These are phyloP conservation scores for Melanchra persicariae DNA, from an alignment of 2,888 invertebrate genomes.

Conservation along the genomic window DNA sequence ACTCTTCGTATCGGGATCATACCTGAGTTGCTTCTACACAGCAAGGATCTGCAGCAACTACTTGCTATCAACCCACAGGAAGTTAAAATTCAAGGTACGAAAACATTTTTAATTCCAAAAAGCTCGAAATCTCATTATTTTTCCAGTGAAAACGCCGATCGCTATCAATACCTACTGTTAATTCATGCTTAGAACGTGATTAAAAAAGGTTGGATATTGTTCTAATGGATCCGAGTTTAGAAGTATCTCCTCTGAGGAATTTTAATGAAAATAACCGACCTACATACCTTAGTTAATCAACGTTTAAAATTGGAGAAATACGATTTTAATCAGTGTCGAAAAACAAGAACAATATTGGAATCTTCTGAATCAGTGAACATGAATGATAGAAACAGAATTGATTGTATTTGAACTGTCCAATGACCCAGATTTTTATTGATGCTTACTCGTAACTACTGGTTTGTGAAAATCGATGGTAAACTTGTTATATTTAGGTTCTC, in stretches of 20 bases:
- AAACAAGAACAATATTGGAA: constrained; percentile 41
- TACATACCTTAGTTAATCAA: constrained; percentile 11
- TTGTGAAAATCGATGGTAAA: constrained; percentile 18
- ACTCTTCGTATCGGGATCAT: constrained; percentile 78
- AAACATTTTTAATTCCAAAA: constrained; percentile 38
- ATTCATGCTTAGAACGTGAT: constrained; percentile 50
- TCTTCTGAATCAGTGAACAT: constrained; percentile 55
- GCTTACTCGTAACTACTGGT: constrained; percentile 34
- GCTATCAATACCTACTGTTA: constrained; percentile 22
- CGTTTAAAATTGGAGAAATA: constrained; percentile 3
- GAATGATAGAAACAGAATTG: constrained; percentile 52
- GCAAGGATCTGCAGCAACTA: constrained; percentile 83
- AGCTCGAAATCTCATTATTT: constrained; percentile 11
- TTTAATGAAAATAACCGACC: constrained; percentile 40
- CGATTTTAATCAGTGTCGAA: constrained; percentile 39
- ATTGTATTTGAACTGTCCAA: constrained; percentile 54
- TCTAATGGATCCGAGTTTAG: constrained; percentile 18
- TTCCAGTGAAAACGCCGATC: constrained; percentile 17
- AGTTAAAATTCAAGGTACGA: constrained; percentile 83
- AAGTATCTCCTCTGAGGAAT: constrained; percentile 4
- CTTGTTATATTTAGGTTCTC: not conserved
- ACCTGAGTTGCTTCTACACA: constrained; percentile 80
- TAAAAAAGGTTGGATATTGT: constrained; percentile 38
- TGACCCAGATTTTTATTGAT: constrained; percentile 48
- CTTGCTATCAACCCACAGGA: constrained; percentile 80